Base-by-base conservation (phyloP, 2,113 vertebrate species). In the Nansenia antarctica region DNA sequence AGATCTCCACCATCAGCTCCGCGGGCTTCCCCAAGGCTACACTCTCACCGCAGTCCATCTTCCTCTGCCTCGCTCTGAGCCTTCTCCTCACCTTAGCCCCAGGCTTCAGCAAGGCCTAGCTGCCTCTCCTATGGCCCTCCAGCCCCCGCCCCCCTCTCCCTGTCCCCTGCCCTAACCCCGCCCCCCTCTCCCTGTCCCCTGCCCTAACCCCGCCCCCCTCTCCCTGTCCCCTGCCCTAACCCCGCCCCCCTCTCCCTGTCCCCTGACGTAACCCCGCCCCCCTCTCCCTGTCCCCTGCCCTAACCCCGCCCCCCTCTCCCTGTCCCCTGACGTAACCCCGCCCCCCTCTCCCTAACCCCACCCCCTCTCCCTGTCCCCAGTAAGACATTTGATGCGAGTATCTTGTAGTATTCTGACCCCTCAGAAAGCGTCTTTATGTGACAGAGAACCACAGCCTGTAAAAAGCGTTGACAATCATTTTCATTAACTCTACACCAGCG, bases 1-100 rank as follows among this genome's bases (percentile, higher is more conserved):
- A 92, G 73, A 89, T 94, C 34, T 96, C 96, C 0, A 92, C 87
- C 31, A 89, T 93, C 27, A 81, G 81, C 71, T 94, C 91, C 0
- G 93, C 95, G 0, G 86, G 84, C 0, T n/a, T 75, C 3, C 22
- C n/a, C 1, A 3, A 31, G 22, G 65, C 66, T 65, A 20, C 9
- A 37, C 73, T 86, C 29, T 15, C 55, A 34, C 65, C 84, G 42
- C 71, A 62, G 24, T 30, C 61, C 49, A 72, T 87, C 31, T 55
- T 88, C 2, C 0, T 83, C 0, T 4, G 71, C 0, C 59, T 42
- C 0, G 59, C 37, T 39, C 70, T 60, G 58, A 31, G 58, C 26
- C 37, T 20, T 26, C 31, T 26, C 22, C 31, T 5, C 52, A 62
- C 47, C 49, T 27, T 58, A 45, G 39, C 42, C 7, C 61, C n/a